Percentiles rank a stretch among this genome's conserved stretches.
Conservation (phyloP, 2,113 vertebrate genomes). For the Pygoscelis adeliae region DNA sequence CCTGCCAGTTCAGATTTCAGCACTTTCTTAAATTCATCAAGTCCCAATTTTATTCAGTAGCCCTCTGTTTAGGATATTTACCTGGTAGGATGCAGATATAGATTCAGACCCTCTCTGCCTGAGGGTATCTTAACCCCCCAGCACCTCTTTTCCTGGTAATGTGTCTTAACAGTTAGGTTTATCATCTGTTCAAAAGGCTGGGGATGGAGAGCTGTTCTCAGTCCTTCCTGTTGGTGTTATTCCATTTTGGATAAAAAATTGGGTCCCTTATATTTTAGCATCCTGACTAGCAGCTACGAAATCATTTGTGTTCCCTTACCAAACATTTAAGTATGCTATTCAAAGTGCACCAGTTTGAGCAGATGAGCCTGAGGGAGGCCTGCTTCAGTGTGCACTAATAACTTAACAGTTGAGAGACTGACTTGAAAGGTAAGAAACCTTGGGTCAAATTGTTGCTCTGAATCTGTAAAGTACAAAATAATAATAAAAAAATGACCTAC, state of each 20-base stretch:
- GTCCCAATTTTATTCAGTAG: background rate
- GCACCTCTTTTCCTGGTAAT: background rate
- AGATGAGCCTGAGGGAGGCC: slow-evolving; percentile 1
- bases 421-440: background rate
- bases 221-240: background rate
- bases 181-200: background rate
- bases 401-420: background rate
- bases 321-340: background rate
- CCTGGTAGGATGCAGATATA: background rate
- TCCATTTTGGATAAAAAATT: background rate
- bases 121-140: fast-evolving
- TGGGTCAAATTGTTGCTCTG: background rate
- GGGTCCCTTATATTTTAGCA: background rate
- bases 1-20: background rate
- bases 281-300: background rate
- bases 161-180: background rate
- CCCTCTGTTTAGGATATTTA: background rate
- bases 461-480: background rate
- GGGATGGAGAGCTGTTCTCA: background rate
- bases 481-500: background rate
- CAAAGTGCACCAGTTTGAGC: background rate
- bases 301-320: background rate
- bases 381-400: background rate
- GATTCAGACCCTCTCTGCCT: background rate
- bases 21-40: background rate